Base-by-base conservation (phyloP, 2,113 vertebrate species). In the Colistium nudipinnis region DNA sequence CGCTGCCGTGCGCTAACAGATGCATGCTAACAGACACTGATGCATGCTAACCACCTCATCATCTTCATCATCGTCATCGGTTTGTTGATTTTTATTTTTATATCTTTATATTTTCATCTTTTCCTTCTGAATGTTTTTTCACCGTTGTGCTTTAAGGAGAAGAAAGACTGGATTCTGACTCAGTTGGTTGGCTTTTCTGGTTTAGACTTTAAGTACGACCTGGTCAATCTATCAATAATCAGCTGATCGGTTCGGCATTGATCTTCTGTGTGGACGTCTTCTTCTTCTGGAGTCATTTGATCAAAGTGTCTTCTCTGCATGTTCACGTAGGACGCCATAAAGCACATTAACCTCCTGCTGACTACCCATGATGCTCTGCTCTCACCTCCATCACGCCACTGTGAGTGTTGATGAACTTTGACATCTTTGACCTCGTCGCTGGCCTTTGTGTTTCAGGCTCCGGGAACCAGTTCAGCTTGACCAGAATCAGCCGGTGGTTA, bases 381-480 rank as follows among this genome's bases (percentile, higher is more conserved):
- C 55, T 72, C 35, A 47, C 35, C 31, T 68, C 30, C 39, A 35
- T 45, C 14, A 39, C 12, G 19, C 10, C 31, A 28, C 41, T 35
- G 45, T 69, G 31, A 19, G 59, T 53, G 19, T 12, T 51, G 38
- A 44, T 10, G 45, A 27, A 12, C 30, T 25, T 2, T 30, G 39
- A 13, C 28, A 4, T 7, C 0, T 49, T 36, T 82, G 75, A 84
- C 62, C 20, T 5, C 62, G 52, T 70, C 51, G 51, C 88, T 91
- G 62, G 90, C 90, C n/a, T 94, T 93, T 71, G 76, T 94, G 93
- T 95, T 95, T 93, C 94, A 98, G 96, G 97, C 96, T 92, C 95
- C 96, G 78, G 96, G 97, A 93, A 93, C 96, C 92, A 97, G 95
- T 94, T 96, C 96, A 90, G 95, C 96, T 95, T 99, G 96, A 99